Evolutionary conservation across 2,113 vertebrate genomes (phyloP).

Genomic region (Elephas maximus): DNA sequence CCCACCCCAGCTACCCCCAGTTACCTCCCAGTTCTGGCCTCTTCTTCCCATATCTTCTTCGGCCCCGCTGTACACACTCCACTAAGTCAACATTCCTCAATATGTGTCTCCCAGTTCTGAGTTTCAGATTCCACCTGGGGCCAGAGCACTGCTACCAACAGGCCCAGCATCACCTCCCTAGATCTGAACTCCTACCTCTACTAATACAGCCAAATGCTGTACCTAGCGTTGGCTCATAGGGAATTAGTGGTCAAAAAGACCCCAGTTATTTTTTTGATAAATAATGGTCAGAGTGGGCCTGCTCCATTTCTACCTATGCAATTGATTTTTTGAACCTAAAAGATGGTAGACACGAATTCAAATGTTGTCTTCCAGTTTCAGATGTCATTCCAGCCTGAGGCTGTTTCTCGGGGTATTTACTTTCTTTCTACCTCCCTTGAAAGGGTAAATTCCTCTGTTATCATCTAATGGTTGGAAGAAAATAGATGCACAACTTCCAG

Average conservation of each 20-base stretch:
- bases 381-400: too few species aligned
- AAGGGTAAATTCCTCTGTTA: neutral
- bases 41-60: neutral
- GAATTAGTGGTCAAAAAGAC: too few species aligned
- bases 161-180: neutral
- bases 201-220: neutral
- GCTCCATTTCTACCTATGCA: too few species aligned
- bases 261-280: too few species aligned
- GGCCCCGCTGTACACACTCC: too few species aligned
- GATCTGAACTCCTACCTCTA: constrained; percentile 4
- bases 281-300: too few species aligned
- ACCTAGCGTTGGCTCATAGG: neutral
- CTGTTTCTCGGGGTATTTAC: too few species aligned
- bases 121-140: neutral
- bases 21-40: neutral
- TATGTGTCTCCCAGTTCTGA: neutral
- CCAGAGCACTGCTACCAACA: neutral
- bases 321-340: too few species aligned
- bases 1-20: neutral
- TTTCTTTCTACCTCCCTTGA: too few species aligned
- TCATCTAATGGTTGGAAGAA: neutral
- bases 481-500: neutral
- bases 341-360: too few species aligned
- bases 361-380: too few species aligned
- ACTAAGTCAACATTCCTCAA: neutral